phyloP scores from a whole-genome alignment of 2,797 vertebrate species.

The Muscicapa comitata region DNA sequence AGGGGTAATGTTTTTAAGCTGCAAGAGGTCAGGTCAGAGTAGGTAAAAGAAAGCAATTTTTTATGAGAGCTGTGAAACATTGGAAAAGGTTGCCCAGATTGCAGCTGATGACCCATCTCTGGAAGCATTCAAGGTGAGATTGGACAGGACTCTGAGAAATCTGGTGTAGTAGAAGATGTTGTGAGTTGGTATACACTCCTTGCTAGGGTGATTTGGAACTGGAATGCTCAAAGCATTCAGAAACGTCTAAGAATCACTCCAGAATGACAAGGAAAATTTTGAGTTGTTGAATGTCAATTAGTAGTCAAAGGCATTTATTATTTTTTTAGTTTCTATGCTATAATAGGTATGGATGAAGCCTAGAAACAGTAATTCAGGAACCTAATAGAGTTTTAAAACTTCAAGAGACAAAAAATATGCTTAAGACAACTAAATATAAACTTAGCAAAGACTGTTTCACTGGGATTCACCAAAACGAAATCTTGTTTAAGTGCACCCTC shows the following conservation, averaged over 20 bases:
- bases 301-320: neutral
- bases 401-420: neutral
- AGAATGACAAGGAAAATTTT: neutral
- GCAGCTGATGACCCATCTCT: neutral
- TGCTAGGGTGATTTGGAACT: neutral
- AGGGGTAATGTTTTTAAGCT: neutral
- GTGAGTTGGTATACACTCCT: neutral
- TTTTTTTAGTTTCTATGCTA: neutral
- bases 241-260: neutral
- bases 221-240: neutral
- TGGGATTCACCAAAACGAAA: neutral
- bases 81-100: neutral
- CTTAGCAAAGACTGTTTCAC: neutral
- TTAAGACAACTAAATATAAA: neutral
- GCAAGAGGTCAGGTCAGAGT: neutral
- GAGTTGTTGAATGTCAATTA: neutral
- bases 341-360: neutral
- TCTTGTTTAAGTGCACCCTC: neutral
- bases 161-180: neutral
- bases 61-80: neutral
- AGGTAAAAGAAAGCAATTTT: neutral
- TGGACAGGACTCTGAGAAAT: neutral
- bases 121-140: neutral
- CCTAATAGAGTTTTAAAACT: neutral
- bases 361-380: neutral